These are phyloP conservation scores for Acleris sparsana DNA, from an alignment of 2,888 invertebrate species.

Conservation along the genomic window DNA sequence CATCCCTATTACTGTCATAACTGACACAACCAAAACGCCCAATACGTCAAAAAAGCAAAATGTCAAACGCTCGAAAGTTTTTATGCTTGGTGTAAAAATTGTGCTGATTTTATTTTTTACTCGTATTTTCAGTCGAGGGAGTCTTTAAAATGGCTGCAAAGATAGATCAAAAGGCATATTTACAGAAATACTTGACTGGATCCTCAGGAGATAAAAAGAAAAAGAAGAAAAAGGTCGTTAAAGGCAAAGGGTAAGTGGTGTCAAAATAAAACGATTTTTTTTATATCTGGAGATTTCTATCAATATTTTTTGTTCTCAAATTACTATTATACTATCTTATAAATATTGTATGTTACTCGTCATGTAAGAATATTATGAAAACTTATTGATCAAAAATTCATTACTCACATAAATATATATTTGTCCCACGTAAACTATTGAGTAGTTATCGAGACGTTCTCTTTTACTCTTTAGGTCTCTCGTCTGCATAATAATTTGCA, in stretches of 20 bases:
- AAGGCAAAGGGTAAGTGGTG: constrained; percentile 67
- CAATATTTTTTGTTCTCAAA: neutral
- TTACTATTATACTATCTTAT: neutral
- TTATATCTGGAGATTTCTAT: neutral
- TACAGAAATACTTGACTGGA: constrained; percentile 89
- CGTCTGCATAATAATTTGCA: no score
- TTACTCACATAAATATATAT: no score
- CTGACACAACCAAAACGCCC: neutral
- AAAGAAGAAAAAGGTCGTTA: constrained; percentile 83
- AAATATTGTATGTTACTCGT: neutral
- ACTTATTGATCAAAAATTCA: no score
- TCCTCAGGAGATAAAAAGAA: constrained; percentile 86
- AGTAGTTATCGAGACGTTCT: no score
- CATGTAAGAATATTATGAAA: neutral
- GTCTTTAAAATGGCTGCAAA: constrained; percentile 65
- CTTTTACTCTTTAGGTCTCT: no score
- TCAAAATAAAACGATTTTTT: neutral
- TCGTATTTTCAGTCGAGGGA: constrained; percentile 2
- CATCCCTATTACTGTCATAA: no score
- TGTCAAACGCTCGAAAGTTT: constrained; percentile 17
- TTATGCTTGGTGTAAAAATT: constrained; percentile 14
- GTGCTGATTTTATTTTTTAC: constrained; percentile 12
- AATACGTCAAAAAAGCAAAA: neutral
- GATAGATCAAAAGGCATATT: constrained; percentile 89
- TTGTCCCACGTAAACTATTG: no score